Evolutionary conservation across 2,888 invertebrate genomes (phyloP).

Genomic region (Altica lythri): DNA sequence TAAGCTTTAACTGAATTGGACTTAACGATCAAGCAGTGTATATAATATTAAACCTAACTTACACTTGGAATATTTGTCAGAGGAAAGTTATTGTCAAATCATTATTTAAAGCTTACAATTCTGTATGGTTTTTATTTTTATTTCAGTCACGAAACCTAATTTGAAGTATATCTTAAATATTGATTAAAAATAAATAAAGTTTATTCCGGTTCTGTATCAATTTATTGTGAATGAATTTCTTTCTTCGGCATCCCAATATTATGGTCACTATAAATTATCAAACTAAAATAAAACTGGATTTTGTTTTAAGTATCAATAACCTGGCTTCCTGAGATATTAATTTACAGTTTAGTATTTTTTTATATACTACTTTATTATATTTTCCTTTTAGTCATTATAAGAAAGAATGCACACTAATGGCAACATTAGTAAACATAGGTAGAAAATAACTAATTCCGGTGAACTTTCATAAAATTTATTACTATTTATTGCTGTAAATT

Average conservation of each 20-base stretch:
- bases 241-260: conserved; percentile 12
- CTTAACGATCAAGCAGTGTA: no score
- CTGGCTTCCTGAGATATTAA: conserved; percentile 25
- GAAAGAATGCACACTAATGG: conserved; percentile 13
- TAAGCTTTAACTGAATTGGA: no score
- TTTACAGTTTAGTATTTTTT: conserved; percentile 19
- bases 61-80: no score
- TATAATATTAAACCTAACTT: no score
- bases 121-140: no score
- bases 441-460: neutral
- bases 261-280: conserved; percentile 22
- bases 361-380: conserved; percentile 18
- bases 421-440: neutral
- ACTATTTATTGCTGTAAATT: no score
- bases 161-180: neutral
- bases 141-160: no score
- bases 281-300: conserved; percentile 23
- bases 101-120: no score
- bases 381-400: conserved; percentile 17
- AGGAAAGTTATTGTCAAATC: no score
- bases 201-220: conserved; percentile 2
- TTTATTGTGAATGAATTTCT: conserved; percentile 22
- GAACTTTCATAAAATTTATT: no score
- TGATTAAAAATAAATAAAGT: neutral
- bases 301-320: conserved; percentile 21